These are phyloP conservation scores for Tarsius wallacei DNA, from an alignment of 2,797 vertebrate genomes.

Conservation along the genomic window DNA sequence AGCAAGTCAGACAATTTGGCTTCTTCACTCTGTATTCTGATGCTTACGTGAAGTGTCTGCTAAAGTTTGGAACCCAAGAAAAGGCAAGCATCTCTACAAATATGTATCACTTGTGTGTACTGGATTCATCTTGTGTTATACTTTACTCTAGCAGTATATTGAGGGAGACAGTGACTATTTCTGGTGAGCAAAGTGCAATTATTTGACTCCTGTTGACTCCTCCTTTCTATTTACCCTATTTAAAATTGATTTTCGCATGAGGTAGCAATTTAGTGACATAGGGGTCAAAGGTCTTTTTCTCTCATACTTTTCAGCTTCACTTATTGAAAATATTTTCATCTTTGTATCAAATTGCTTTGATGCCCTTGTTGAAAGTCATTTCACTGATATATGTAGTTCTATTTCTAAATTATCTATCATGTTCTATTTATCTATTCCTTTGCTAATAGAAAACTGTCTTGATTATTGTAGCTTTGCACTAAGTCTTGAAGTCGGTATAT, in stretches of 20 bases:
- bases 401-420: background rate
- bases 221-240: constrained; percentile 22
- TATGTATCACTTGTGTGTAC: background rate
- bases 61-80: constrained; percentile 50
- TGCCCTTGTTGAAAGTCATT: constrained; percentile 39
- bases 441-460: constrained; percentile 1
- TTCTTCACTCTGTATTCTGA: background rate
- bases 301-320: background rate
- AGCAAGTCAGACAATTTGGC: constrained; percentile 41
- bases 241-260: constrained; percentile 41
- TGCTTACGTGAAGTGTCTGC: constrained; percentile 10
- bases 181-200: background rate
- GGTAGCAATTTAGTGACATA: background rate
- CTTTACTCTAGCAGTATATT: background rate
- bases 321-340: background rate
- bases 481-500: constrained; percentile 25
- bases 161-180: background rate
- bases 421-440: background rate
- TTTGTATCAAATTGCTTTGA: constrained; percentile 54
- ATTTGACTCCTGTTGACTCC: background rate
- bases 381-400: background rate
- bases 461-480: constrained; percentile 49
- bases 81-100: constrained; percentile 20
- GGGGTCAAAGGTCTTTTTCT: background rate
- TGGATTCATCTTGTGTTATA: constrained; percentile 1